Conservation (phyloP, 2,797 vertebrate species). For the Sciurus vulgaris region DNA sequence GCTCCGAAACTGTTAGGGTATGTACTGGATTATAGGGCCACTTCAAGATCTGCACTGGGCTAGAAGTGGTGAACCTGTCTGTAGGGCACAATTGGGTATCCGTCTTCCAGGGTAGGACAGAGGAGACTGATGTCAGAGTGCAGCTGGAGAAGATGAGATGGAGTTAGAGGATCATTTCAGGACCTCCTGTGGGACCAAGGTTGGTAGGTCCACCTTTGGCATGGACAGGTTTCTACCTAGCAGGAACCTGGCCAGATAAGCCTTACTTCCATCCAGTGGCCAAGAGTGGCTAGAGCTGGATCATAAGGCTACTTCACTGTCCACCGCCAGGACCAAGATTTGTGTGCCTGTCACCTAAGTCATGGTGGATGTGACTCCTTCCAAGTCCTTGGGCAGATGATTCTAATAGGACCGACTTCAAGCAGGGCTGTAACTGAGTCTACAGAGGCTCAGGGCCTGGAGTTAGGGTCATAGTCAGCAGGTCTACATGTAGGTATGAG, state of each 20-base stretch:
- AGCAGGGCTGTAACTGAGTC: too few species aligned
- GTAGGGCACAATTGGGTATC: background rate
- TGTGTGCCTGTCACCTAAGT: background rate
- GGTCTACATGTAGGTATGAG: background rate
- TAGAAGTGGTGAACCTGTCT: background rate
- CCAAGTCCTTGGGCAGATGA: background rate
- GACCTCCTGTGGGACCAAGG: background rate
- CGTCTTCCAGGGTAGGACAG: background rate
- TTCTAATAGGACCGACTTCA: background rate
- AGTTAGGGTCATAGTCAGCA: too few species aligned
- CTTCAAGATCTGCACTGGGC: background rate
- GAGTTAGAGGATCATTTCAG: background rate
- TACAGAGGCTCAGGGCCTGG: background rate
- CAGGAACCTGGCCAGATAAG: too few species aligned
- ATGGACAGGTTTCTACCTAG: background rate
- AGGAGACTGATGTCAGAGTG: background rate
- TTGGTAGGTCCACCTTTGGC: background rate
- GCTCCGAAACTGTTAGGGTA: too few species aligned
- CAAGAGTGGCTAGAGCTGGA: background rate
- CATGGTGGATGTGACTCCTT: background rate
- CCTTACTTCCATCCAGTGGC: background rate
- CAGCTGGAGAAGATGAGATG: background rate
- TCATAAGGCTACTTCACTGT: background rate
- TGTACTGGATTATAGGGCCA: background rate
- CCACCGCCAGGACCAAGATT: background rate